Conservation (phyloP, 1,140 invertebrate genomes). For the Platyscapa corneri region DNA sequence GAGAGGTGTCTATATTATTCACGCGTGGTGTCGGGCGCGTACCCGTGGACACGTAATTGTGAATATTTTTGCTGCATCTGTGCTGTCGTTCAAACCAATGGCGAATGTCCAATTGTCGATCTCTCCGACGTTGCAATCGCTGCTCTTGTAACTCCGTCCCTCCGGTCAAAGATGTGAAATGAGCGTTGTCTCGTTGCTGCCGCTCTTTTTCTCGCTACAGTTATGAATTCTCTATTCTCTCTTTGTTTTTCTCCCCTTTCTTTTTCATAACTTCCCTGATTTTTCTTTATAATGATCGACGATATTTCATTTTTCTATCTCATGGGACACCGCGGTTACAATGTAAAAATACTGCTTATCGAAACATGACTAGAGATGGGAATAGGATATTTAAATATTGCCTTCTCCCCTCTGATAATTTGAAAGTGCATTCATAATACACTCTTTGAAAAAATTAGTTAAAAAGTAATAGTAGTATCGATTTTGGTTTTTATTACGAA, state of each 20-base stretch:
- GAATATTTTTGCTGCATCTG: constrained; percentile 73
- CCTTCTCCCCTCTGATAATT: too few relatives aligned
- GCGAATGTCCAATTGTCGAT: constrained; percentile 70
- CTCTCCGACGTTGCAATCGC: neutral
- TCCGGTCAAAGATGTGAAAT: constrained; percentile 27
- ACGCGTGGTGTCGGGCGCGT: constrained; percentile 56
- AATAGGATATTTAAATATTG: too few relatives aligned
- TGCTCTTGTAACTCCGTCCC: neutral
- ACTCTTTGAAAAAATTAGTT: too few relatives aligned
- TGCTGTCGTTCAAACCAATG: constrained; percentile 70
- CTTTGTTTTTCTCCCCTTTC: neutral
- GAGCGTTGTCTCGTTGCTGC: neutral
- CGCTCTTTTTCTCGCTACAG: neutral
- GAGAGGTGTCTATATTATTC: constrained; percentile 70
- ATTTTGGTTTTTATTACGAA: too few relatives aligned
- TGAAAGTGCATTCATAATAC: too few relatives aligned
- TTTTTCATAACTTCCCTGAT: neutral
- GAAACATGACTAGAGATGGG: too few relatives aligned
- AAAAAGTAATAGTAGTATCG: too few relatives aligned
- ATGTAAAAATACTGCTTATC: too few relatives aligned
- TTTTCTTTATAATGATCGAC: constrained; percentile 17
- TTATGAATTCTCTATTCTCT: neutral
- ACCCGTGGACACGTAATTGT: constrained; percentile 67
- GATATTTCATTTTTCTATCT: neutral
- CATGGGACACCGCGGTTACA: too few relatives aligned